Evolutionary conservation across 2,888 invertebrate genomes (phyloP), one percentile per base, ranked within the genome.

Genomic region (Leptogaster cylindrica): DNA sequence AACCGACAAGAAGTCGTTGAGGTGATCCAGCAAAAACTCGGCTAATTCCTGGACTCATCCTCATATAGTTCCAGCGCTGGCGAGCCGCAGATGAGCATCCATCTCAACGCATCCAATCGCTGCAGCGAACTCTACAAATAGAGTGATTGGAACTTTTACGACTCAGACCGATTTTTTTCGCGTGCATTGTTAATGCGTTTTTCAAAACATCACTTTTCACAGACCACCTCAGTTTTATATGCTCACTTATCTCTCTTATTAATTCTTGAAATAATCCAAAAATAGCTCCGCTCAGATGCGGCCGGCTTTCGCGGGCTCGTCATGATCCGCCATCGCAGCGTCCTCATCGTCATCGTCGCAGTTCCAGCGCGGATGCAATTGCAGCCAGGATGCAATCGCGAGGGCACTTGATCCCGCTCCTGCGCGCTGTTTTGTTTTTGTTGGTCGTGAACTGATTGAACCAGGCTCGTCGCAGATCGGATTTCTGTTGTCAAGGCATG

Each of bases 211-310:
- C 41, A 39, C 25, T 27, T 65, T 50, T 65, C 23, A 51, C 20
- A 39, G 65, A 51, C 65, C 65, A 65, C 65, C 65, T 51, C 33
- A 23, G 20, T 33, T 64, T 48, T 65, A 65, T 65, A 36, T 36
- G n/a, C n/a, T n/a, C n/a, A 66, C 20, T 68, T 64, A 66, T 66
- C 39, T 70, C n/a, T 66, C 66, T 64, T 50, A 68, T 70, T 70
- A 70, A 68, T 52, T 70, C 66, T 48, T 28, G 46, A 39, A 66
- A 70, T 51, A 65, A 66, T 55, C 65, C 52, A 28, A 66, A 66
- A 52, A 67, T 67, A 69, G 67, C 28, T 46, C 65, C 64, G 65
- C 64, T 46, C 64, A 64, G 64, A 31, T 48, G 48, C 48, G 48
- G 48, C 48, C 64, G 48, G 46, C 64, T 64, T 64, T 64, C 28